Evolutionary conservation across 23 tunicate genomes (phyloP), one percentile per base, ranked within the genome.

Genomic region (Clavelina lepadiformis): DNA sequence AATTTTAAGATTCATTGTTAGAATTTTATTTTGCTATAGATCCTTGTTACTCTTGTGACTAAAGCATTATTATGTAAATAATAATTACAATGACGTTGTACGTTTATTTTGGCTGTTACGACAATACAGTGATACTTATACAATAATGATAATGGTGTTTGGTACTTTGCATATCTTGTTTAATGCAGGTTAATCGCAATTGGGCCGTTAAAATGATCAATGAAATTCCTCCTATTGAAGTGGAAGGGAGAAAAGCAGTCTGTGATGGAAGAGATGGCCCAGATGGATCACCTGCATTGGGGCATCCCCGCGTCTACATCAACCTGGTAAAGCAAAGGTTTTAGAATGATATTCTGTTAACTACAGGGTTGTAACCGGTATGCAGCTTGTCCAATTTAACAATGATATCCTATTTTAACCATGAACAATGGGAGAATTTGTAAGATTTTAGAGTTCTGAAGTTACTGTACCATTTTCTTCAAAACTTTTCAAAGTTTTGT

Each of bases 271-370:
- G 79, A 38, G 80, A 69, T 25, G 70, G 82, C 3, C 78, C 83
- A 22, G 82, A 81, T 51, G 62, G 33, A 27, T 78, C 87, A 28
- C 70, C 79, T 37, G 95, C 84, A 28, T 81, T 89, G 30, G 97
- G 97, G 2, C 97, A 89, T 52, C 97, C 97, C 15, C 51, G 97
- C 31, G 89, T 81, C 68, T 89, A 80, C 52, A 81, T 89, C 24
- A 89, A 89, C 70, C 75, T 89, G 73, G 89, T 82, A 65, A 65
- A n/a, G n/a, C n/a, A n/a, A n/a, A n/a, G n/a, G n/a, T n/a, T n/a
- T n/a, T n/a, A n/a, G n/a, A n/a, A n/a, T n/a, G n/a, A n/a, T n/a
- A n/a, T n/a, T n/a, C n/a, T n/a, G n/a, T n/a, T n/a, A n/a, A n/a
- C n/a, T n/a, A n/a, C n/a, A n/a, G n/a, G n/a, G n/a, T n/a, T n/a